Base-by-base conservation (phyloP, 2,888 invertebrate genomes). In the Rhodophaea formosa region DNA sequence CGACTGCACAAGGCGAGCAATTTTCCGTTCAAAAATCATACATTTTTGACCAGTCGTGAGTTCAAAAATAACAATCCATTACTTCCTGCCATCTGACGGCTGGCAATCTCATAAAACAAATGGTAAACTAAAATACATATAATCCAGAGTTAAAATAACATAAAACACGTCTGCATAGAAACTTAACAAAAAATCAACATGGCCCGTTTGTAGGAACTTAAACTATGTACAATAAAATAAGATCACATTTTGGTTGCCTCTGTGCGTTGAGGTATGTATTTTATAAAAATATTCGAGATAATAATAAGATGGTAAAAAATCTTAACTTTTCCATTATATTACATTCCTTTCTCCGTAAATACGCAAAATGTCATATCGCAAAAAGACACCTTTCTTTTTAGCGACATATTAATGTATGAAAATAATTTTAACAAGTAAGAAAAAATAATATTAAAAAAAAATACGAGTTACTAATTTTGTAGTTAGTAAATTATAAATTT, bases 141-240 rank as follows among this genome's bases (percentile, higher is more conserved):
- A 56, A 53, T 58, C 61, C 62, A 61, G 62, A 63, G 58, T 12
- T 23, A 59, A 61, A 70, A 66, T 58, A 64, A 64, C 64, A 65
- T 66, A 59, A 57, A 66, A 60, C 58, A 64, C 60, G 59, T 65
- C 58, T 57, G 10, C 10, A 17, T 23, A 56, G 58, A 72, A 75
- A 72, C 73, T 65, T 74, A 75, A 74, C 74, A 76, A 61, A 49
- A 32, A 53, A 64, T 61, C 44, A 72, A 68, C 71, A 75, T 76
- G 75, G 77, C 74, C 60, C 63, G 43, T 61, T 57, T 58, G 56
- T 74, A 76, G 75, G 77, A 76, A 76, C 75, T 44, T 68, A 66
- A 61, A 64, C 53, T 72, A 68, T 69, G 39, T 70, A 70, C 66
- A 62, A 58, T 62, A 64, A 60, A 46, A 55, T 35, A 63, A 62